Percentiles rank a stretch among this genome's conserved stretches.
Conservation (phyloP, 2,113 vertebrate genomes). For the Rousettus leschenaultii region DNA sequence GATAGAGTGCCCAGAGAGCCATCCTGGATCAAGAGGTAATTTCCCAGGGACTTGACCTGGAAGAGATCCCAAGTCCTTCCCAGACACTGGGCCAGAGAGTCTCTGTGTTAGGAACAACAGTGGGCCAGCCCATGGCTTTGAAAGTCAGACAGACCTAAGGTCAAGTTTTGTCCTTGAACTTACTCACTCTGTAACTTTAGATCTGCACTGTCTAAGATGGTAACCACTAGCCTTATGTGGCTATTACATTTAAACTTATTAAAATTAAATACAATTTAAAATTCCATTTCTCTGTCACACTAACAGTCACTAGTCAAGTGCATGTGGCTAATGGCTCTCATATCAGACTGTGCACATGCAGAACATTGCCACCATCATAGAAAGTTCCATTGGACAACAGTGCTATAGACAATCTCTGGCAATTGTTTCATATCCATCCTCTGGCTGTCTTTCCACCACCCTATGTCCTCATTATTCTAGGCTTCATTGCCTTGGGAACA, state of each 20-base stretch:
- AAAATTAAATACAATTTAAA: not conserved
- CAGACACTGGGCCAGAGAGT: not conserved
- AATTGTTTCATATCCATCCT: not conserved
- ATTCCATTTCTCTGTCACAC: not conserved
- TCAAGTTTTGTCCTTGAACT: not conserved
- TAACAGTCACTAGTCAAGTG: not conserved
- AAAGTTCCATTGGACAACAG: not conserved
- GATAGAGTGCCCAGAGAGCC: not conserved
- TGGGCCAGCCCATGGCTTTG: not conserved
- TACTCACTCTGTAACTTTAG: not conserved
- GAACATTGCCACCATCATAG: not conserved
- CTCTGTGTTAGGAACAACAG: not conserved
- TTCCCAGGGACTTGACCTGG: not conserved
- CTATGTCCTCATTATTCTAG: not conserved
- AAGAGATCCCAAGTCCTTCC: not conserved
- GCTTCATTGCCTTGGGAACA: not conserved
- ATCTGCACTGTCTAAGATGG: not conserved
- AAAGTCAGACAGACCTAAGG: not conserved
- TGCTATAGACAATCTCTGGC: not conserved
- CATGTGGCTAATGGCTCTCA: not conserved
- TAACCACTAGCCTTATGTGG: not conserved
- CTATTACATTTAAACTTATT: not conserved
- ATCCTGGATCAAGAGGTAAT: not conserved
- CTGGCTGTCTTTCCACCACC: not conserved
- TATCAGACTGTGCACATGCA: not conserved